Percentiles rank a stretch among this genome's conserved stretches.
Evolutionary conservation across 2,888 invertebrate species (phyloP).

Genomic region (Empis livida): DNA sequence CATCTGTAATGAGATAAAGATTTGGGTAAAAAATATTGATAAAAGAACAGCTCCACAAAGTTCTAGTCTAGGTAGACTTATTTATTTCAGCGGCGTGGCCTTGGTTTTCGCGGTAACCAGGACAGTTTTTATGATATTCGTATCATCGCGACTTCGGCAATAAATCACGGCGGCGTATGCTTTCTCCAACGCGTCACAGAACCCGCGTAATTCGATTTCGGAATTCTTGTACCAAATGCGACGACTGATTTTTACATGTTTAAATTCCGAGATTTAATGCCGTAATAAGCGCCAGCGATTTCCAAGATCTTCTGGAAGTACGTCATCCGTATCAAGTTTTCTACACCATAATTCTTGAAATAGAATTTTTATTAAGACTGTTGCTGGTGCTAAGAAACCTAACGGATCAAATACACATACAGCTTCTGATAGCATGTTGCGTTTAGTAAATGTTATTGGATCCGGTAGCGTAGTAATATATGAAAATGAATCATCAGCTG

Average conservation of each 20-base stretch:
- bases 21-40: slow-evolving; percentile 1
- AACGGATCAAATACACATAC: neutral
- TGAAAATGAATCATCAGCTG: too few species aligned
- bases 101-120: neutral
- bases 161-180: neutral
- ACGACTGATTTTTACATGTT: neutral
- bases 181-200: neutral
- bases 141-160: neutral
- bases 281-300: neutral
- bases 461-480: too few species aligned
- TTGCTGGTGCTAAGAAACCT: neutral
- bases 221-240: neutral
- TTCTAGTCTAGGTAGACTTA: neutral
- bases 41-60: slow-evolving; percentile 10
- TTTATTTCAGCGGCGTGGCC: neutral
- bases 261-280: neutral
- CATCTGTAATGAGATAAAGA: neutral
- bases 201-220: neutral
- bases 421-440: neutral
- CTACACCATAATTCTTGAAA: neutral
- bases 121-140: neutral
- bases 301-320: neutral
- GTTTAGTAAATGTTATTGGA: neutral
- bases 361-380: neutral
- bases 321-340: too few species aligned